Evolutionary conservation across 1,140 invertebrate genomes (phyloP).

Genomic region (Charaxes varanes): DNA sequence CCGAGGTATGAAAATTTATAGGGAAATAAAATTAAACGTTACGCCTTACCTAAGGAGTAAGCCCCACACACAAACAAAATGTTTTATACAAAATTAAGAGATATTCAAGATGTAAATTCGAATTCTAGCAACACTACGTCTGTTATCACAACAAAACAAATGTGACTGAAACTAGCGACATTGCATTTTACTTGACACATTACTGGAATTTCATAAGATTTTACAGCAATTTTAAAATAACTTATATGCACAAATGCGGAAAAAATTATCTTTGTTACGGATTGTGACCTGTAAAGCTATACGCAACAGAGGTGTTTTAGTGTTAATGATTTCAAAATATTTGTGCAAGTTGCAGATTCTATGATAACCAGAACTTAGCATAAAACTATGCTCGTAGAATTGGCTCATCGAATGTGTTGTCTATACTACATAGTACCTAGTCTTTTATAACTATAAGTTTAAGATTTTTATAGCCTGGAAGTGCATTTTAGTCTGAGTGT

Average conservation of each 20-base stretch:
- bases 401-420: too few relatives aligned
- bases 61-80: too few relatives aligned
- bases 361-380: conserved; percentile 12
- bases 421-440: too few relatives aligned
- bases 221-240: not conserved
- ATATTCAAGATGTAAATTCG: conserved; percentile 23
- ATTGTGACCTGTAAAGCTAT: conserved; percentile 2
- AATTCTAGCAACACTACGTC: conserved; percentile 51
- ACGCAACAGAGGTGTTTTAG: not conserved
- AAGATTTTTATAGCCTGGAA: not conserved
- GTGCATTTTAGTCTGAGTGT: not conserved
- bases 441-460: too few relatives aligned
- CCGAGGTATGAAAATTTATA: too few relatives aligned
- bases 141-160: conserved; percentile 49
- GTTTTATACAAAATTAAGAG: conserved; percentile 20
- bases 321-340: not conserved
- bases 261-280: not conserved
- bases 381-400: too few relatives aligned
- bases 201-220: not conserved
- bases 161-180: conserved; percentile 20
- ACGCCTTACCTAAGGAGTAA: too few relatives aligned
- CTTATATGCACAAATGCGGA: conserved; percentile 4
- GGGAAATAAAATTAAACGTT: too few relatives aligned
- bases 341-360: not conserved
- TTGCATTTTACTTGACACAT: conserved; percentile 11